Evolutionary conservation across 2,797 vertebrate species (phyloP).

Genomic region (Erethizon dorsatum): DNA sequence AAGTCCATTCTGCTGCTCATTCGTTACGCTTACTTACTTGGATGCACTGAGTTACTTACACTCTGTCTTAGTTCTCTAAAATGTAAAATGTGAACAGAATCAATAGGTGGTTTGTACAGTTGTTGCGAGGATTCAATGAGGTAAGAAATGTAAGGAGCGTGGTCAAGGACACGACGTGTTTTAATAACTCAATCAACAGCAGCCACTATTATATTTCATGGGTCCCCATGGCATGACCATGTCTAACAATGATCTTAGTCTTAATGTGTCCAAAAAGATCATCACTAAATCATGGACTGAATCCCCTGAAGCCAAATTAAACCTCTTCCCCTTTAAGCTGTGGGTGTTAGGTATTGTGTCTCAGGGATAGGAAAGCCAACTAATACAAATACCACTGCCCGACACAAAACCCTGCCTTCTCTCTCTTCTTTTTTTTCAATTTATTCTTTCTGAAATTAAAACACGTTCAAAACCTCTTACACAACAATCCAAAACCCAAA

Average conservation of each 20-base stretch:
- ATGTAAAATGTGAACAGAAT: neutral
- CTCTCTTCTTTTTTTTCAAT: neutral
- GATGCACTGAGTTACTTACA: neutral
- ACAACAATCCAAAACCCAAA: neutral
- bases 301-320: neutral
- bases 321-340: neutral
- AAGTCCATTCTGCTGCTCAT: neutral
- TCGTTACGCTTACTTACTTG: neutral
- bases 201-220: neutral
- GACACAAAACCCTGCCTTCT: neutral
- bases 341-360: neutral
- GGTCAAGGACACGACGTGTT: neutral
- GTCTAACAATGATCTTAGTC: neutral
- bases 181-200: neutral
- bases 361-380: neutral
- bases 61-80: neutral
- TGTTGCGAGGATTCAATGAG: neutral
- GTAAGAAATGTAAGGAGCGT: neutral
- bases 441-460: constrained; percentile 56
- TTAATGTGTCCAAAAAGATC: neutral
- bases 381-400: neutral
- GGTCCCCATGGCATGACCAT: neutral
- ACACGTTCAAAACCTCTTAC: neutral
- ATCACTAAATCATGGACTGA: neutral
- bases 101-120: neutral